A percentile compares a stretch with the other conserved stretches of the same genome.
These are phyloP conservation scores for Aeoliscus strigatus DNA, from an alignment of 2,797 vertebrate species.

Conservation along the genomic window DNA sequence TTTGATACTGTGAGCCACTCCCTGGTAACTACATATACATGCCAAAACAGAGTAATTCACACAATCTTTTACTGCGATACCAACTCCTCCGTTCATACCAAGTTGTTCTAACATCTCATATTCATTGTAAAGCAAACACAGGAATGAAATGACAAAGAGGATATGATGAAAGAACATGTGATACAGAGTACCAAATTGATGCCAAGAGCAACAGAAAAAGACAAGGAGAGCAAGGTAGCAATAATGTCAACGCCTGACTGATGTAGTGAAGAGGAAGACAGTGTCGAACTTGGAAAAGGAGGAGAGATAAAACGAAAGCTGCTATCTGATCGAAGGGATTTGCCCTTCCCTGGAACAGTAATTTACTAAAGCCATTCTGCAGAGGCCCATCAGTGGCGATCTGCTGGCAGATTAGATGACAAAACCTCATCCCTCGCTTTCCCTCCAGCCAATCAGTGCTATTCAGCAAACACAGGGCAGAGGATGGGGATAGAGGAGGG, in stretches of 20 bases:
- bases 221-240: slow-evolving; percentile 46
- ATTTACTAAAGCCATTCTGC: slow-evolving; percentile 77
- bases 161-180: neutral
- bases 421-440: slow-evolving; percentile 65
- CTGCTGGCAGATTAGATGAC: slow-evolving; percentile 70
- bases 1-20: too few relatives aligned
- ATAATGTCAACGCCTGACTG: slow-evolving; percentile 54
- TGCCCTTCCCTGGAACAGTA: slow-evolving; percentile 72
- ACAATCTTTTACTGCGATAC: too few relatives aligned
- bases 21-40: too few relatives aligned
- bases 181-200: slow-evolving; percentile 5
- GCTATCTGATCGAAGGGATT: slow-evolving; percentile 73
- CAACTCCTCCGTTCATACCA: too few relatives aligned
- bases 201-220: too few relatives aligned
- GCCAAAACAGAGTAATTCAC: too few relatives aligned
- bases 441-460: slow-evolving; percentile 60
- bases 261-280: slow-evolving; percentile 48
- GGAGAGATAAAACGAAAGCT: slow-evolving; percentile 55
- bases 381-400: slow-evolving; percentile 74
- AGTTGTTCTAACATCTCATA: too few relatives aligned
- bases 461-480: slow-evolving; percentile 31
- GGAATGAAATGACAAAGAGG: too few relatives aligned
- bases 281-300: slow-evolving; percentile 39
- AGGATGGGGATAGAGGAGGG: slow-evolving; percentile 54
- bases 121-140: too few relatives aligned